Percentiles rank a stretch among this genome's conserved stretches.
These are phyloP conservation scores for Rhadinocentrus ornatus DNA, from an alignment of 2,797 vertebrate species.

Conservation along the genomic window DNA sequence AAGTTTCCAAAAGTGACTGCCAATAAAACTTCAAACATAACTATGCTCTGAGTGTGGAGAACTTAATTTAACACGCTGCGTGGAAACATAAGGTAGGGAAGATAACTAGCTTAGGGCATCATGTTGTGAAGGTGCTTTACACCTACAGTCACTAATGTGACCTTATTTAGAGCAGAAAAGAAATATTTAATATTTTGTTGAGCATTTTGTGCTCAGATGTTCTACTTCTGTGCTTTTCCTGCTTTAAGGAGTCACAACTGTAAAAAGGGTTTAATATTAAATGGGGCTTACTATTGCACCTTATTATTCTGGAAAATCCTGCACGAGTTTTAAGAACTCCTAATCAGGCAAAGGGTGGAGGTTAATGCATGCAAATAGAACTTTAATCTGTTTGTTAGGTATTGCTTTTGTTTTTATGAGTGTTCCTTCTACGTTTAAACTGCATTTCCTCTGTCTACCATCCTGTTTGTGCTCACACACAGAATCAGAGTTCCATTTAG, in stretches of 20 bases:
- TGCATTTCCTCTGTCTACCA: slow-evolving; percentile 4
- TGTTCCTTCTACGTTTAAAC: background rate
- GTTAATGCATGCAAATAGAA: background rate
- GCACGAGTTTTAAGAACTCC: background rate
- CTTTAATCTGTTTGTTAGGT: background rate
- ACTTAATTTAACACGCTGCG: background rate
- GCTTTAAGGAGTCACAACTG: background rate
- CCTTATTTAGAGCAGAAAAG: background rate
- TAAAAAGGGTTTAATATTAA: background rate
- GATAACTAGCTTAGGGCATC: background rate
- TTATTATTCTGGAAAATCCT: background rate
- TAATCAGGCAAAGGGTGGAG: background rate
- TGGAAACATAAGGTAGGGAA: background rate
- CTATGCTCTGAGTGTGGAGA: background rate
- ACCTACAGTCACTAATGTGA: background rate
- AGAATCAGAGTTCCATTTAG: slow-evolving; percentile 45
- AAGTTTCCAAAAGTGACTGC: background rate
- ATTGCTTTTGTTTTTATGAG: background rate
- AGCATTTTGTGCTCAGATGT: background rate
- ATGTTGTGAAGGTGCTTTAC: background rate
- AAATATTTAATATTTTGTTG: background rate
- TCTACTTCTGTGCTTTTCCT: background rate
- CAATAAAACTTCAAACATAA: background rate
- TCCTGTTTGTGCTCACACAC: slow-evolving; percentile 15
- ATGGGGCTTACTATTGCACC: background rate